Base-by-base conservation (phyloP, 35 echinoderm and acorn worm species). In the Stichopus chloronotus region DNA sequence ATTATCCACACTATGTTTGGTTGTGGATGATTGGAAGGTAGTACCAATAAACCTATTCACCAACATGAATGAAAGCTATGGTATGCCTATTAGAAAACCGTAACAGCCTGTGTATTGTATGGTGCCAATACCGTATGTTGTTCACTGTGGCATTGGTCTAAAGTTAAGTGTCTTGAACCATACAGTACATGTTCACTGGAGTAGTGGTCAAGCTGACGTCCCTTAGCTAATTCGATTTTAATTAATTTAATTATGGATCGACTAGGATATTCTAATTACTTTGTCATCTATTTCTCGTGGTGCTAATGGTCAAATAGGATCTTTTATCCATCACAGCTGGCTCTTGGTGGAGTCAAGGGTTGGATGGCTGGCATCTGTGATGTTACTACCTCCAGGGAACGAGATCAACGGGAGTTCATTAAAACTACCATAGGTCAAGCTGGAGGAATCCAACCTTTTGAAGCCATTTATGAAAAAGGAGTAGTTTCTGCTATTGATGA, bases 191-290 rank as follows among this genome's bases (percentile, higher is more conserved):
- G 9, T 65, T 65, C 61, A 11, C 61, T 65, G 61, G 19, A 14
- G 11, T 8, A 65, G 61, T 65, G 61, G 61, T 65, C 61, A 65
- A 8, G 61, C 61, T 65, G 61, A 65, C 61, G 19, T 83, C 55
- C 80, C 55, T 53, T 52, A n/a, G 25, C 55, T 55, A 83, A 83
- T 83, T 24, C 17, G 80, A 83, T 83, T 83, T 83, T 83, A 83
- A 83, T 83, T 83, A 83, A 83, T 83, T 83, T 52, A 83, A 83
- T 83, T 83, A 83, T 55, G 55, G 80, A 52, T 83, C 25, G 80
- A 83, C 52, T 11, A 83, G 80, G 80, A 83, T 55, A 52, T 52
- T 83, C 80, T 83, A 83, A 83, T 83, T 83, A 56, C 25, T 56
- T 83, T 83, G 80, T 52, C 80, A 83, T 17, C 80, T 43, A 11